These are phyloP conservation scores for Salmo trutta DNA, from an alignment of 2,797 vertebrate species.

Conservation along the genomic window DNA sequence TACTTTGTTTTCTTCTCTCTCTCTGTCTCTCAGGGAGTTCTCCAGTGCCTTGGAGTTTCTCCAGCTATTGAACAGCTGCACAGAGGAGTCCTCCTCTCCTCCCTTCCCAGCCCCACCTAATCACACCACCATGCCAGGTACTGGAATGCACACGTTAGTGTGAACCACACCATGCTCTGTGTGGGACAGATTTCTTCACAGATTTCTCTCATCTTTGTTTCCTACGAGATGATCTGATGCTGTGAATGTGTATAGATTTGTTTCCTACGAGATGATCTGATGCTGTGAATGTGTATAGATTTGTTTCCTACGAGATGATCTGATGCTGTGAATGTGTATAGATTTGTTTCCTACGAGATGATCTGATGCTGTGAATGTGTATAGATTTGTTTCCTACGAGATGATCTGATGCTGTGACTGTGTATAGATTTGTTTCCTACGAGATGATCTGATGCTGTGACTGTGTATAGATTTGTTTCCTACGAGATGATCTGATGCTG, in stretches of 20 bases:
- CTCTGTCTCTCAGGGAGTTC: slow-evolving; percentile 81
- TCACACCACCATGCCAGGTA: slow-evolving; percentile 74
- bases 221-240: background rate
- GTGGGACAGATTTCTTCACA: background rate
- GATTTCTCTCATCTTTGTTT: background rate
- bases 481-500: background rate
- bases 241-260: too few species aligned
- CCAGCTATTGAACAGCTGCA: slow-evolving; percentile 89
- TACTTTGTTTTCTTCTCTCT: background rate
- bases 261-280: too few species aligned
- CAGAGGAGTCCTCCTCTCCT: slow-evolving; percentile 79
- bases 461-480: background rate
- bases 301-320: too few species aligned
- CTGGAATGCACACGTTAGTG: slow-evolving; percentile 1
- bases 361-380: background rate
- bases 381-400: background rate
- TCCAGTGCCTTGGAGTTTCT: slow-evolving; percentile 88
- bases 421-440: background rate
- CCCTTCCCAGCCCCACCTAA: slow-evolving; percentile 72
- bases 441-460: too few species aligned
- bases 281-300: background rate
- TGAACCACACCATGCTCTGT: background rate
- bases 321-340: background rate
- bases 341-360: too few species aligned
- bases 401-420: too few species aligned